These are phyloP conservation scores for Syncerus caffer DNA, from an alignment of 2,797 vertebrate genomes.

Conservation along the genomic window DNA sequence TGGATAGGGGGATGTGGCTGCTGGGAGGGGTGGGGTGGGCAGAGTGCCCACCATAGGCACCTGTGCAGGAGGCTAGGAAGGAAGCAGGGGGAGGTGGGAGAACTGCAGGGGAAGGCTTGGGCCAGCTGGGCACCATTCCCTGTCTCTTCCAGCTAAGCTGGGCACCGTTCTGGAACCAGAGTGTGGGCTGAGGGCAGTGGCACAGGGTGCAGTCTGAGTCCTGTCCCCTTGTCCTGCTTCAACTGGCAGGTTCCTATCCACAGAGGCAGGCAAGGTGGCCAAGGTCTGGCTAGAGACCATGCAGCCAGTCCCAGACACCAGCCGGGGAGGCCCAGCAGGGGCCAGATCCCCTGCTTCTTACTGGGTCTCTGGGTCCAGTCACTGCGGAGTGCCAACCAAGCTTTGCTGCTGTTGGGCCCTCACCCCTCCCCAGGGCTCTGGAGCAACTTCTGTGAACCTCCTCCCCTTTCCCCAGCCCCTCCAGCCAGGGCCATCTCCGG, in stretches of 20 bases:
- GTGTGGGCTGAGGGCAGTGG: neutral
- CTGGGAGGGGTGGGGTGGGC: neutral
- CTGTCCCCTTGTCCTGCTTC: neutral
- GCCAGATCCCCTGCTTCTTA: rapidly evolving
- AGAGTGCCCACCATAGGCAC: neutral
- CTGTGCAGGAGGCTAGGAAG: neutral
- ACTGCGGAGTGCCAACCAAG: rapidly evolving
- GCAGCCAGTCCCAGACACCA: neutral
- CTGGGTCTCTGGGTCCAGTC: neutral
- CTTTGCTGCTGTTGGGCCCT: neutral
- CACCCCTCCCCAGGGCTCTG: rapidly evolving
- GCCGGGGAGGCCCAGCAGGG: neutral
- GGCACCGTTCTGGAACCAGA: neutral
- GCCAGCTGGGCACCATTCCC: rapidly evolving
- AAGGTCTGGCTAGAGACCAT: neutral
- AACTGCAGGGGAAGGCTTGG: rapidly evolving
- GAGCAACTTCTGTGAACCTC: neutral
- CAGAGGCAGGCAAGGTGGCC: neutral
- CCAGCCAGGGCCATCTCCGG: neutral
- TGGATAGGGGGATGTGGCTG: neutral
- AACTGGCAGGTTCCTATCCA: neutral
- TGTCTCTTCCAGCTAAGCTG: neutral
- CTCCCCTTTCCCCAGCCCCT: neutral
- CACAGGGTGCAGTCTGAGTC: neutral
- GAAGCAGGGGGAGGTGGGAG: neutral